Conservation (phyloP, 2,797 vertebrate species). For the Miopithecus talapoin region DNA sequence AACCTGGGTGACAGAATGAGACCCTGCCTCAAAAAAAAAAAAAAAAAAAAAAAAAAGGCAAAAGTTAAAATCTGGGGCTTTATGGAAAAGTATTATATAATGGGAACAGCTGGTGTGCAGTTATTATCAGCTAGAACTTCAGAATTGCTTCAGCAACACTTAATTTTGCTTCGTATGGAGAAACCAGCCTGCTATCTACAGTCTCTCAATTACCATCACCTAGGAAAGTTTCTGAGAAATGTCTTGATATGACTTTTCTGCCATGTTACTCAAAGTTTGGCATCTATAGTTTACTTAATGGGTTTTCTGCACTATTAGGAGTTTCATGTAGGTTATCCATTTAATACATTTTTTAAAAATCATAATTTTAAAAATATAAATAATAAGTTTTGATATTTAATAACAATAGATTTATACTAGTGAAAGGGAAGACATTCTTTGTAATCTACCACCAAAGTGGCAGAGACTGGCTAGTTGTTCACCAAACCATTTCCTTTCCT, state of each 20-base stretch:
- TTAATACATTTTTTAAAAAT: not conserved
- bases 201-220: not conserved
- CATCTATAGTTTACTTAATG: not conserved
- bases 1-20: not conserved
- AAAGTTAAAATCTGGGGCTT: not conserved
- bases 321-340: not conserved
- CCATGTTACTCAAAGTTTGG: not conserved
- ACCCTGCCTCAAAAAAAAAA: not conserved
- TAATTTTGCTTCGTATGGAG: not conserved
- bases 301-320: not conserved
- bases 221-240: not conserved
- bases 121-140: not conserved
- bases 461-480: not conserved
- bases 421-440: not conserved
- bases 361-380: not conserved
- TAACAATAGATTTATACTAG: not conserved
- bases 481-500: not conserved
- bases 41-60: not conserved
- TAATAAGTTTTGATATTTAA: not conserved
- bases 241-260: not conserved
- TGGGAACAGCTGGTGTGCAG: not conserved
- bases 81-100: not conserved
- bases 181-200: not conserved
- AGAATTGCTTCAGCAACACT: not conserved
- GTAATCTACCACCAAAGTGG: not conserved